These are phyloP conservation scores for Drosophila murphyi DNA, from an alignment of 1,140 invertebrate genomes.

Conservation along the genomic window DNA sequence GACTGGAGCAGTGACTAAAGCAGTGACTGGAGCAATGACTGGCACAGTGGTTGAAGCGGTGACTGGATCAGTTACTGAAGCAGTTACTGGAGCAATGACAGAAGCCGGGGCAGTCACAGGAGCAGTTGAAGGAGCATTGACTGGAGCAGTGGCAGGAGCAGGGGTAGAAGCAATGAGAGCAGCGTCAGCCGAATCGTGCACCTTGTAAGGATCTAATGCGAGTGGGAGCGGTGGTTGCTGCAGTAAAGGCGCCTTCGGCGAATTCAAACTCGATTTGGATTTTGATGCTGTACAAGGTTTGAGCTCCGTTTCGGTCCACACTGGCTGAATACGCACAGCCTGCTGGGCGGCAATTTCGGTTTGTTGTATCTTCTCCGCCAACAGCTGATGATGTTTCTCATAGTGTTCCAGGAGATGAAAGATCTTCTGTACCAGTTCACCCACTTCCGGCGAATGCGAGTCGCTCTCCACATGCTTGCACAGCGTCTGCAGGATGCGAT, in stretches of 20 bases:
- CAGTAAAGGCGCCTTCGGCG: no score
- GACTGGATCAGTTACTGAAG: neutral
- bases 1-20: no score
- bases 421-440: conserved; percentile 66
- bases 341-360: conserved; percentile 55
- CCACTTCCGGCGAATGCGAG: conserved; percentile 54
- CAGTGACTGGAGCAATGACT: neutral
- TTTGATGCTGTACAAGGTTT: no score
- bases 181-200: no score
- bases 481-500: conserved; percentile 28
- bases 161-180: neutral
- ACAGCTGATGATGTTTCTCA: conserved; percentile 57
- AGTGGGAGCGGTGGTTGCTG: neutral
- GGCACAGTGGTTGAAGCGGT: no score
- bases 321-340: conserved; percentile 48
- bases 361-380: conserved; percentile 63
- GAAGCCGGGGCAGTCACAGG: neutral
- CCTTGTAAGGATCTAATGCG: no score
- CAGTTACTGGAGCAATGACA: neutral
- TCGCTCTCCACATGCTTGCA: conserved; percentile 55
- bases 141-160: neutral
- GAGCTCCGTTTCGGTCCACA: conserved; percentile 33
- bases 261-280: no score
- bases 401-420: conserved; percentile 67
- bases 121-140: neutral